These are phyloP conservation scores for Aviceda subcristata DNA, from an alignment of 2,113 vertebrate species.

Conservation along the genomic window DNA sequence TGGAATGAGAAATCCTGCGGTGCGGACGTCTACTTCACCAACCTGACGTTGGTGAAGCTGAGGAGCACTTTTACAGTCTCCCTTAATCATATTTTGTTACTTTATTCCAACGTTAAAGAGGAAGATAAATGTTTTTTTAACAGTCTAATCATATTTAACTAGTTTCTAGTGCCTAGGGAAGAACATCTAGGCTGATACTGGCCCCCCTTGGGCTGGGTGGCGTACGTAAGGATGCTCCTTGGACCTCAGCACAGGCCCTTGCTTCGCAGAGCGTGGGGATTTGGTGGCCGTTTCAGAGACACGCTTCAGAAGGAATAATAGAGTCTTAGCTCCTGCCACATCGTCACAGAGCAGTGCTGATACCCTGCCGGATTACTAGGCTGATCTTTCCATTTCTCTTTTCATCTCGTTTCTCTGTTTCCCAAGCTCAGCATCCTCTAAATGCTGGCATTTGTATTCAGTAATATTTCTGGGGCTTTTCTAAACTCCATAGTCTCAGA, in stretches of 20 bases:
- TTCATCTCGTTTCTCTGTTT: background rate
- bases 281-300: background rate
- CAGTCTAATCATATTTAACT: background rate
- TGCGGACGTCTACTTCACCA: background rate
- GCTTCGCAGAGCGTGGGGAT: rapidly evolving
- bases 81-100: background rate
- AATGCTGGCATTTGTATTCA: background rate
- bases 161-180: background rate
- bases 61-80: background rate
- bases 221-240: background rate
- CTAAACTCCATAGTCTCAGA: background rate
- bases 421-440: background rate
- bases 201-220: background rate
- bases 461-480: background rate
- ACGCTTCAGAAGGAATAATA: background rate
- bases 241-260: background rate
- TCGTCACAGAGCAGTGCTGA: rapidly evolving
- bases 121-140: background rate
- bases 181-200: background rate
- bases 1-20: background rate
- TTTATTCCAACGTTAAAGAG: background rate
- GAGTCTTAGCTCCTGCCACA: background rate
- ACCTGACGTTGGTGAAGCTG: background rate
- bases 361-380: background rate
- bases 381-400: background rate